These are phyloP conservation scores for Drosophila virilis DNA, from an alignment of 1,140 invertebrate genomes.

Conservation along the genomic window DNA sequence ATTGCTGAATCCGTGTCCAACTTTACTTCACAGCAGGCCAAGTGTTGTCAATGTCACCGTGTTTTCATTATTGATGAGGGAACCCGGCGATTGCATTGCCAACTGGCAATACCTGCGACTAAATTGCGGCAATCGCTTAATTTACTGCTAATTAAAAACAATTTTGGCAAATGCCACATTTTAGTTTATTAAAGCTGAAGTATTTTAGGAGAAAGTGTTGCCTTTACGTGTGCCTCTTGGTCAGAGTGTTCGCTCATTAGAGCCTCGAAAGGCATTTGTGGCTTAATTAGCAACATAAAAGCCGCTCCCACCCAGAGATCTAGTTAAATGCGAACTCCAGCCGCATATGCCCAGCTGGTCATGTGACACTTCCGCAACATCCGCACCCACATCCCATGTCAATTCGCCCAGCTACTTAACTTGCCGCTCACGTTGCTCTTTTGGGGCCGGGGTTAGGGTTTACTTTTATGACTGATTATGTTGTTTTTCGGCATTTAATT, in stretches of 20 bases:
- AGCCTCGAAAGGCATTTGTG: constrained; percentile 21
- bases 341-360: constrained; percentile 41
- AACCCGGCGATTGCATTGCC: too few species aligned
- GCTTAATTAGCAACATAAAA: constrained; percentile 76
- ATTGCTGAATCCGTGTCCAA: too few species aligned
- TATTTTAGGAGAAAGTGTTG: constrained; percentile 26
- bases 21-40: too few species aligned
- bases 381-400: background rate
- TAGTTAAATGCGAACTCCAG: constrained; percentile 10
- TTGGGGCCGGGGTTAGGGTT: constrained; percentile 6
- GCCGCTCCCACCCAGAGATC: constrained; percentile 25
- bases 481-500: constrained; percentile 76
- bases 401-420: constrained; percentile 37
- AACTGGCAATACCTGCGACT: too few species aligned
- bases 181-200: constrained; percentile 19
- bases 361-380: constrained; percentile 62
- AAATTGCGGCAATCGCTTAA: background rate
- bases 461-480: constrained; percentile 78
- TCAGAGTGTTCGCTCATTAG: constrained; percentile 53
- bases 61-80: too few species aligned
- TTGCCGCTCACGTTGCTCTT: constrained; percentile 64
- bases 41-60: too few species aligned
- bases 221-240: constrained; percentile 26
- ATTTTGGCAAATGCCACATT: constrained; percentile 29
- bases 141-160: constrained; percentile 58